These are phyloP conservation scores for Poeciliopsis prolifica DNA, from an alignment of 2,113 vertebrate genomes.

Conservation along the genomic window DNA sequence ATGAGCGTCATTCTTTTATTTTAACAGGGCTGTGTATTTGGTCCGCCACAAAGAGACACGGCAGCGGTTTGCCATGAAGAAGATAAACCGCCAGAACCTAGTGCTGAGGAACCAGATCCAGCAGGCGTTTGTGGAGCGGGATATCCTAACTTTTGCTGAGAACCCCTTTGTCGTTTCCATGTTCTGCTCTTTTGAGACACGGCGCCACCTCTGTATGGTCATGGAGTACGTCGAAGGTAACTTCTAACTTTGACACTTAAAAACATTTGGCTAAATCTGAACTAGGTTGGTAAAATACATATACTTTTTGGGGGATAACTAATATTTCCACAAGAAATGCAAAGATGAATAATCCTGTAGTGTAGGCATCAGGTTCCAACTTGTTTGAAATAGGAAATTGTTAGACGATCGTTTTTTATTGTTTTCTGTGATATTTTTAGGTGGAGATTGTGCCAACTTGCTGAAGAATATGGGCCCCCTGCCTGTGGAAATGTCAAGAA, in stretches of 20 bases:
- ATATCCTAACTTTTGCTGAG: constrained; percentile 97
- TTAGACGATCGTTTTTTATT: not conserved
- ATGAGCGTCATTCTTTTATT: not conserved
- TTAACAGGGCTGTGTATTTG: constrained; percentile 89
- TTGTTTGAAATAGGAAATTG: not conserved
- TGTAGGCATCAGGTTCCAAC: not conserved
- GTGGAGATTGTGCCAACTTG: constrained; percentile 93
- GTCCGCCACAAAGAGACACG: constrained; percentile 93
- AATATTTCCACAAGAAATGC: not conserved
- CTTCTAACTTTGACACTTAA: not conserved
- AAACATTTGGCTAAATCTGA: not conserved
- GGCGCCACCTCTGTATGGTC: constrained; percentile 97
- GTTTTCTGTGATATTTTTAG: constrained; percentile 66
- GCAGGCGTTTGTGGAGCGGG: constrained; percentile 96
- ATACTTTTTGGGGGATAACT: not conserved
- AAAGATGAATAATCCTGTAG: not conserved
- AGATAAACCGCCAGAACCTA: constrained; percentile 98
- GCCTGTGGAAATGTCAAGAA: constrained; percentile 93
- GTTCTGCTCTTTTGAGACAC: constrained; percentile 98
- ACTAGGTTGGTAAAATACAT: not conserved
- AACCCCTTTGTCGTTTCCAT: constrained; percentile 98
- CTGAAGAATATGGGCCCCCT: constrained; percentile 98
- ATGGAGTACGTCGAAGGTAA: constrained; percentile 99
- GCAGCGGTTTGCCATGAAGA: constrained; percentile 98
- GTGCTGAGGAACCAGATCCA: constrained; percentile 98